Conservation (phyloP, 2,888 invertebrate species). For the Pheosia tremula region DNA sequence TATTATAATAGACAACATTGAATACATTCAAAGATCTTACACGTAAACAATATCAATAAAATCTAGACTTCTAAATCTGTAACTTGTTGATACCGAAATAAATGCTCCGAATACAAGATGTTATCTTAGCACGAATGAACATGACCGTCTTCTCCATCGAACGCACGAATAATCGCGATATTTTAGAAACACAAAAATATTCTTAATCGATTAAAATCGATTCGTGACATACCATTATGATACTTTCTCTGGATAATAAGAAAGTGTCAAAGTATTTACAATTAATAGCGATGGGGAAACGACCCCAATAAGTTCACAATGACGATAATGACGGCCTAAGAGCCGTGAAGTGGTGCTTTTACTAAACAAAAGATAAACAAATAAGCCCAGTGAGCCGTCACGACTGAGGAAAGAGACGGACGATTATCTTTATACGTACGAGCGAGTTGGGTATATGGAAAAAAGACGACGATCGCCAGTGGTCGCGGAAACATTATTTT, state of each 20-base stretch:
- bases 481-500: slow-evolving; percentile 46
- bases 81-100: slow-evolving; percentile 43
- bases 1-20: slow-evolving; percentile 16
- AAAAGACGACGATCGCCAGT: slow-evolving; percentile 30
- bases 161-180: slow-evolving; percentile 34
- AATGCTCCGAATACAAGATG: slow-evolving; percentile 44
- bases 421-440: slow-evolving; percentile 24
- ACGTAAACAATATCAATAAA: slow-evolving; percentile 14
- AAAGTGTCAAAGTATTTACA: slow-evolving; percentile 45
- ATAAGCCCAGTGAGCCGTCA: slow-evolving; percentile 43
- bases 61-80: slow-evolving; percentile 23
- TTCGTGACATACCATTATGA: slow-evolving; percentile 47
- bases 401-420: slow-evolving; percentile 27
- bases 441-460: slow-evolving; percentile 38
- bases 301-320: slow-evolving; percentile 32
- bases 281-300: slow-evolving; percentile 36
- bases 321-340: slow-evolving; percentile 38
- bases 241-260: slow-evolving; percentile 44
- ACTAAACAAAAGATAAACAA: slow-evolving; percentile 51
- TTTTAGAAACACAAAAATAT: slow-evolving; percentile 28
- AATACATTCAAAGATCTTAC: slow-evolving; percentile 19
- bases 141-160: slow-evolving; percentile 28
- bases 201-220: slow-evolving; percentile 40
- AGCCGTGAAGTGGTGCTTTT: slow-evolving; percentile 45
- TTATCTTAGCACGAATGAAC: slow-evolving; percentile 38